phyloP scores from a whole-genome alignment of 2,888 invertebrate genomes.

The Ophioninae sp. region DNA sequence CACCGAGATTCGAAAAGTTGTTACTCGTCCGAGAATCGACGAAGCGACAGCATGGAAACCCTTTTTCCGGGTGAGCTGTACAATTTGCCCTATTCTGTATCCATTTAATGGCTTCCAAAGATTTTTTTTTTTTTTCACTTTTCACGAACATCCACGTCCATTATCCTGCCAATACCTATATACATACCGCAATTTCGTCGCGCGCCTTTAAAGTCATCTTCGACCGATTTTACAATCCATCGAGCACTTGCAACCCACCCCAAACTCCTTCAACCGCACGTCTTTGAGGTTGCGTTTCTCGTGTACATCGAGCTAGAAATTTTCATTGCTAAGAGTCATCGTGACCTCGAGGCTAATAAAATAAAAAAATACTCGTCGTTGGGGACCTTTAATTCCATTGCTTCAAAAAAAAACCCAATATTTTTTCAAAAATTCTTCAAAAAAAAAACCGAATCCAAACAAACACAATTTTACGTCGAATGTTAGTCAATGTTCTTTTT shows the following conservation, averaged over 20 bases:
- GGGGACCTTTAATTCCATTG: not conserved
- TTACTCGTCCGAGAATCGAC: slow-evolving; percentile 3
- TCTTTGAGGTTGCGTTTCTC: slow-evolving; percentile 3
- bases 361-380: not conserved
- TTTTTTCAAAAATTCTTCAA: too few relatives aligned
- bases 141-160: not conserved
- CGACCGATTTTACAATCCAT: slow-evolving; percentile 24
- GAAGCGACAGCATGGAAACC: slow-evolving; percentile 42
- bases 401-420: not conserved
- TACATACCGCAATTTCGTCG: slow-evolving; percentile 12
- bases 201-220: slow-evolving; percentile 9
- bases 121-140: not conserved
- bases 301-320: not conserved
- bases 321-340: not conserved
- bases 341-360: not conserved
- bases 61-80: slow-evolving; percentile 31
- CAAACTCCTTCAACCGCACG: not conserved
- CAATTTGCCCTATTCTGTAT: slow-evolving; percentile 7
- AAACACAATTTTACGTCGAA: too few relatives aligned
- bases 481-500: too few relatives aligned
- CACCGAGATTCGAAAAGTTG: not conserved
- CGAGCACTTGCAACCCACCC: slow-evolving; percentile 1
- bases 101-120: not conserved
- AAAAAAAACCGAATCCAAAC: too few relatives aligned
- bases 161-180: slow-evolving; percentile 1